Conservation (phyloP, 30 jellyfish, hydroid and myxozoan species). For the Catostylus mosaicus region DNA sequence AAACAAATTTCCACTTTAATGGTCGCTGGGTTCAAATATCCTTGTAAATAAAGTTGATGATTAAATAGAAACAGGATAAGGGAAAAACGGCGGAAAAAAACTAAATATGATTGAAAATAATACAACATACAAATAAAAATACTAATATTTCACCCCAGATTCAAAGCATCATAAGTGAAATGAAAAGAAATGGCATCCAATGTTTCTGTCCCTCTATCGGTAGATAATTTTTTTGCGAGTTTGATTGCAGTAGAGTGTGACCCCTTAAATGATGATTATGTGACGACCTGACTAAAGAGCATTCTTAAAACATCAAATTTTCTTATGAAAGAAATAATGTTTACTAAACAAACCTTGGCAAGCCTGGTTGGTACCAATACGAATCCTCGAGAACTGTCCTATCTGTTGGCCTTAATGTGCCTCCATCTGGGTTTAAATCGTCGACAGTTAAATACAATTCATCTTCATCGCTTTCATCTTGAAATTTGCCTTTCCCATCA, state of each 20-base stretch:
- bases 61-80: too few species aligned
- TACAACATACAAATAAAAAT: too few species aligned
- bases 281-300: not conserved
- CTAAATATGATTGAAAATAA: too few species aligned
- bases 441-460: slow-evolving; percentile 3
- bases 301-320: not conserved
- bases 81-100: too few species aligned
- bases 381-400: slow-evolving; percentile 49
- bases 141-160: too few species aligned
- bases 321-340: not conserved
- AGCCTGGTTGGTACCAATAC: slow-evolving; percentile 73
- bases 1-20: too few species aligned
- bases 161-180: not conserved
- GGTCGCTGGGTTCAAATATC: too few species aligned
- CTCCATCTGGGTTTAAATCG: not conserved
- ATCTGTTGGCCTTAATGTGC: slow-evolving; percentile 22
- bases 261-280: too few species aligned
- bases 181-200: not conserved
- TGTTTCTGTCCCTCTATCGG: not conserved
- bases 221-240: not conserved
- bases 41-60: too few species aligned
- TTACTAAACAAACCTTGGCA: slow-evolving; percentile 63
- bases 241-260: too few species aligned
- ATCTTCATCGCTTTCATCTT: slow-evolving; percentile 9
- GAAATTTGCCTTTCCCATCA: not conserved